These are phyloP conservation scores for Nematopogon swammerdamellus DNA, from an alignment of 2,888 invertebrate genomes.

Conservation along the genomic window DNA sequence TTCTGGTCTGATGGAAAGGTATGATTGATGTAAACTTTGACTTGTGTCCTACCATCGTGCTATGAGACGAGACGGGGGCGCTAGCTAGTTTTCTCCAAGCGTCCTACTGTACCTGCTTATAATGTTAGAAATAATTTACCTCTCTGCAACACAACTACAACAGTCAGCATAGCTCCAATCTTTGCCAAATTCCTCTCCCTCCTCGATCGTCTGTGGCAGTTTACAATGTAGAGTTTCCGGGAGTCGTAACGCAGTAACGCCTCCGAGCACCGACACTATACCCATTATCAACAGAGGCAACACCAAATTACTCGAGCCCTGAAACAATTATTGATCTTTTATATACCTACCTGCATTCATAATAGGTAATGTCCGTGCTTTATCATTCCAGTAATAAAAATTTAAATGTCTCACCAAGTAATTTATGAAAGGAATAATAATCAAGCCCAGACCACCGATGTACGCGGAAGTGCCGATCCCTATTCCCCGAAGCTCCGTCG, in stretches of 20 bases:
- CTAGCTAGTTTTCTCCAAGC: too few relatives aligned
- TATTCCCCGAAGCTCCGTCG: conserved; percentile 83
- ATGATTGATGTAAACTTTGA: too few relatives aligned
- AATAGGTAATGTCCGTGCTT: too few relatives aligned
- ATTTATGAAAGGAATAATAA: conserved; percentile 87
- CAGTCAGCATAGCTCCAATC: conserved; percentile 77
- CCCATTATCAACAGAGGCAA: conserved; percentile 85
- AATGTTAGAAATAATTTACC: conserved; percentile 36
- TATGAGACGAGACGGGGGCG: too few relatives aligned
- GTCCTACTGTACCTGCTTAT: too few relatives aligned
- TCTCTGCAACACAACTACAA: conserved; percentile 64
- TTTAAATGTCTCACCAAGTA: conserved; percentile 78
- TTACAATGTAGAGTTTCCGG: conserved; percentile 84
- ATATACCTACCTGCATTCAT: too few relatives aligned
- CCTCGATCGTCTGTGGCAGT: conserved; percentile 82
- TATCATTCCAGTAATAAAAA: too few relatives aligned
- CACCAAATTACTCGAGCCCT: conserved; percentile 83
- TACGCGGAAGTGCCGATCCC: conserved; percentile 91
- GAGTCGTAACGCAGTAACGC: conserved; percentile 72
- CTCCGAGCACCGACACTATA: conserved; percentile 75
- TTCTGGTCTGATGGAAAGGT: too few relatives aligned
- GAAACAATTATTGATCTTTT: conserved; percentile 17
- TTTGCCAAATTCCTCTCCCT: conserved; percentile 84
- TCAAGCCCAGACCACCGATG: conserved; percentile 83
- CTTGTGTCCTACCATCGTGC: too few relatives aligned